These are phyloP conservation scores for Manis pentadactyla DNA, from an alignment of 2,797 vertebrate species.

Conservation along the genomic window DNA sequence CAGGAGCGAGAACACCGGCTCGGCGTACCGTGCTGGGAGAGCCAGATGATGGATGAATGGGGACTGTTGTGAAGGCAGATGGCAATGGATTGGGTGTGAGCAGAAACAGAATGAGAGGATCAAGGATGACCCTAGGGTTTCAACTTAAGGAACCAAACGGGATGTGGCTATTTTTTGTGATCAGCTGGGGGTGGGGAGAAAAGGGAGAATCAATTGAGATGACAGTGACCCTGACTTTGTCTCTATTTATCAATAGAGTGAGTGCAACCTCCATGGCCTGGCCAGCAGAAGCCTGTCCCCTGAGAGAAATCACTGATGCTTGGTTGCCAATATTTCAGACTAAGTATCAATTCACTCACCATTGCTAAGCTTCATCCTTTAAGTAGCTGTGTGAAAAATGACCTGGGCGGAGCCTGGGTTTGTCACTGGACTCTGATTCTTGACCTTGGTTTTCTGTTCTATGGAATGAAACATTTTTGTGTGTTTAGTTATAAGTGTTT, in stretches of 20 bases:
- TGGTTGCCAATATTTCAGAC: not conserved
- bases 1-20: not conserved
- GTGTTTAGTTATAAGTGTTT: not conserved
- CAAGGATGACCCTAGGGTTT: not conserved
- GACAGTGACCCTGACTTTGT: not conserved
- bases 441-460: not conserved
- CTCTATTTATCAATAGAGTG: not conserved
- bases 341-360: not conserved
- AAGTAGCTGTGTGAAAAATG: not conserved
- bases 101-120: not conserved
- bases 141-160: not conserved
- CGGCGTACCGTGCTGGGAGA: not conserved
- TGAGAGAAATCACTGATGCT: not conserved
- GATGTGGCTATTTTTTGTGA: not conserved
- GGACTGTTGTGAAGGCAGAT: not conserved
- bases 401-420: not conserved
- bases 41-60: not conserved
- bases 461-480: not conserved
- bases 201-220: not conserved
- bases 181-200: not conserved
- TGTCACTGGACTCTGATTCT: not conserved
- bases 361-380: not conserved
- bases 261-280: not conserved
- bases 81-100: not conserved
- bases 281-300: not conserved